These are phyloP conservation scores for Catonia carolina DNA, from an alignment of 2,888 invertebrate species.

Conservation along the genomic window DNA sequence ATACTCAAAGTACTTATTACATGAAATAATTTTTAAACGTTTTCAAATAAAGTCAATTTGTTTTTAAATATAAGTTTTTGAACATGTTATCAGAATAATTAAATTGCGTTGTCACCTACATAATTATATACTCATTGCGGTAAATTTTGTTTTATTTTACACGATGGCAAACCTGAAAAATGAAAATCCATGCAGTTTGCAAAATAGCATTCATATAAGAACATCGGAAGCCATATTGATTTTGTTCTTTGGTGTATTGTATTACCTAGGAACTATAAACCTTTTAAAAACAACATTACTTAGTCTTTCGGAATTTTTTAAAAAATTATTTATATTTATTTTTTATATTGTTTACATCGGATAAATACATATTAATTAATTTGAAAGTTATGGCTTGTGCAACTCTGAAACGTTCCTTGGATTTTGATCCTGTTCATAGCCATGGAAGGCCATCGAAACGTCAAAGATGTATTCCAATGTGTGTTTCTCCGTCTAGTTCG, in stretches of 20 bases:
- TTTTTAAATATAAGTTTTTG: too few relatives aligned
- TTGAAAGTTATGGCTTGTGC: slow-evolving; percentile 83
- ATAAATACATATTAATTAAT: background rate
- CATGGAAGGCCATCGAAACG: slow-evolving; percentile 77
- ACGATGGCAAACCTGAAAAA: too few relatives aligned
- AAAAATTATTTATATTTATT: background rate
- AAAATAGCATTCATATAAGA: background rate
- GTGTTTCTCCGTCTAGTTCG: slow-evolving; percentile 51
- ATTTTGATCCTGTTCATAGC: slow-evolving; percentile 87
- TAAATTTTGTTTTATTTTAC: too few relatives aligned
- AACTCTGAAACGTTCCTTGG: slow-evolving; percentile 89
- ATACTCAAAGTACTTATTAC: too few relatives aligned
- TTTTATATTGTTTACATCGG: background rate
- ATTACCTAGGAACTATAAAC: slow-evolving; percentile 3
- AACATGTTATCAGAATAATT: too few relatives aligned
- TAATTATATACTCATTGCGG: too few relatives aligned
- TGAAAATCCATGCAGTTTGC: too few relatives aligned
- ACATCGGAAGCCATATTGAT: slow-evolving; percentile 19
- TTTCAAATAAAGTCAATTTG: too few relatives aligned
- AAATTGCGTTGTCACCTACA: too few relatives aligned
- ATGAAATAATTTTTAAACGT: too few relatives aligned
- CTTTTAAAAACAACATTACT: background rate
- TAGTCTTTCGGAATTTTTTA: background rate
- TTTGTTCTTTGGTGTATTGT: slow-evolving; percentile 14
- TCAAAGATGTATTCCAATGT: slow-evolving; percentile 85